Base-by-base conservation (phyloP, 2,888 invertebrate genomes). In the Cataglyphis rosenhaueri region DNA sequence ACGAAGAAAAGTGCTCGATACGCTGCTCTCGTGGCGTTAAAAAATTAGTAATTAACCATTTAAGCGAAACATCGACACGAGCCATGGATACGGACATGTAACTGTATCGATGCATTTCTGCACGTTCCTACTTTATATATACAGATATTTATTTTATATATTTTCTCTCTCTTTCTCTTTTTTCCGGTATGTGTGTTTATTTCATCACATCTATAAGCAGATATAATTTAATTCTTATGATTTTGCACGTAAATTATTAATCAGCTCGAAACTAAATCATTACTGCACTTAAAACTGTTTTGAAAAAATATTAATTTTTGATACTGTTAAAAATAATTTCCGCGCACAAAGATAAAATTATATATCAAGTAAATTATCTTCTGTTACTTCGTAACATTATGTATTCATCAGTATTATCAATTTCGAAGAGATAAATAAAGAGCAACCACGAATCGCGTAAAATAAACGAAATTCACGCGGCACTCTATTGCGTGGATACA, bases 11-110 rank as follows among this genome's bases (percentile, higher is more conserved):
- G 3, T 21, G 70, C 71, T 59, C 70, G 70, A 79, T 79, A 48
- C 78, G 41, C 57, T 70, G 41, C 57, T 70, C 68, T 68, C 41
- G 57, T 18, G 18, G 32, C 78, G 32, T 79, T 70, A 79, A 79
- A 79, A 79, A 79, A 79, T 79, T 79, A 79, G 32, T 70, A 79
- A 71, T 79, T 79, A 70, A 79, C 78, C 78, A 78, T 71, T 79
- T 79, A 79, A 59, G 57, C 59, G 57, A 71, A 44, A 79, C 78
- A 59, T 71, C 76, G 21, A 61, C 21, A 44, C 52, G 35, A 62
- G 21, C 32, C 75, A n/a, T 25, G 76, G 68, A 57, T 41, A 41
- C 18, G 12, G 25, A 25, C 18, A 41, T 32, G 62, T n/a, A 29
- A 29, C n/a, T 10, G 48, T 55, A 70, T 57, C 68, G 55, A 12